These are phyloP conservation scores for Nomada fabriciana DNA, from an alignment of 2,888 invertebrate species.

Conservation along the genomic window DNA sequence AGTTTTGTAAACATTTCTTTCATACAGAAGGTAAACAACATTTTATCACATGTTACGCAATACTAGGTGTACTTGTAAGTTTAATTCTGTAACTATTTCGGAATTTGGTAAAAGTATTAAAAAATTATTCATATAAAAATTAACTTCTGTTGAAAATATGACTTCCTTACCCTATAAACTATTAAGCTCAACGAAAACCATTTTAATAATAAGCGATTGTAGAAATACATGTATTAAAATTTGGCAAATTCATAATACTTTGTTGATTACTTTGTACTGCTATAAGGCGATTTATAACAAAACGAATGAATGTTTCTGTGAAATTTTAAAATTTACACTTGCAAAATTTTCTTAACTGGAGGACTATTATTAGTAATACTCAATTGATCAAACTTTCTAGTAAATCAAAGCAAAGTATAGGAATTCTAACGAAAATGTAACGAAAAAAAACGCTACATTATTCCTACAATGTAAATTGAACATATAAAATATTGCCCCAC, in stretches of 20 bases:
- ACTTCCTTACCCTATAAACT: slow-evolving; percentile 1
- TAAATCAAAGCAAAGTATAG: neutral
- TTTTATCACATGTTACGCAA: slow-evolving; percentile 2
- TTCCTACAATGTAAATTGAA: slow-evolving; percentile 20
- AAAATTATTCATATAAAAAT: slow-evolving; percentile 34
- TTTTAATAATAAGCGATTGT: slow-evolving; percentile 61
- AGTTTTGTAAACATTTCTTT: neutral
- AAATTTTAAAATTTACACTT: neutral
- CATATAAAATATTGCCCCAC: slow-evolving; percentile 63
- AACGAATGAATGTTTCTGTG: slow-evolving; percentile 18
- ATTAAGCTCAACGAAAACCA: slow-evolving; percentile 26
- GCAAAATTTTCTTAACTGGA: neutral
- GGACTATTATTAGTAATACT: neutral
- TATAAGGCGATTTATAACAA: slow-evolving; percentile 50
- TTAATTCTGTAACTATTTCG: neutral
- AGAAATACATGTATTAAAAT: slow-evolving; percentile 48
- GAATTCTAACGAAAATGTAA: slow-evolving; percentile 20
- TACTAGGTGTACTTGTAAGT: neutral
- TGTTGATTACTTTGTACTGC: slow-evolving; percentile 61
- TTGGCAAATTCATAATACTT: slow-evolving; percentile 68
- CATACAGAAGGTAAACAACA: neutral
- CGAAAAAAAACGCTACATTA: slow-evolving; percentile 14
- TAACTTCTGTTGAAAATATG: slow-evolving; percentile 19
- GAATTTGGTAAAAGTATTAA: slow-evolving; percentile 18
- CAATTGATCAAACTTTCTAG: slow-evolving; percentile 14